Conservation (phyloP, 2,888 invertebrate species). For the Aphodius granarius region DNA sequence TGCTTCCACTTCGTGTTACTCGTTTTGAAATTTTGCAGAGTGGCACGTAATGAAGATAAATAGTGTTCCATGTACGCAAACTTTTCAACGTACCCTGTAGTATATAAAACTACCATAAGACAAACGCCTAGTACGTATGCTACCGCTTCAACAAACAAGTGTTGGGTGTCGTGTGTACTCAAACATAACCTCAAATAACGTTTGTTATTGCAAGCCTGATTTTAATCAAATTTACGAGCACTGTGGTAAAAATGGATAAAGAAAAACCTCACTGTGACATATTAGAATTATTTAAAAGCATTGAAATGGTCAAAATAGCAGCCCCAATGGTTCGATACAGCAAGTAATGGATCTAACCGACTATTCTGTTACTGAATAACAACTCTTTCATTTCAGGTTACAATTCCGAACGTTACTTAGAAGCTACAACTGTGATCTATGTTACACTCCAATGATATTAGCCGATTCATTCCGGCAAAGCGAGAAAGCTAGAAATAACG, state of each 20-base stretch:
- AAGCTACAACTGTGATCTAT: constrained; percentile 83
- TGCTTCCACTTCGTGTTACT: no score
- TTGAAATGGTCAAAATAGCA: constrained; percentile 72
- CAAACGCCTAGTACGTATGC: neutral
- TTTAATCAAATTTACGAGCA: neutral
- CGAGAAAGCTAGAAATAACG: constrained; percentile 78
- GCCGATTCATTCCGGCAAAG: constrained; percentile 93
- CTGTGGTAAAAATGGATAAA: constrained; percentile 1
- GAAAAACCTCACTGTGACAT: constrained; percentile 51
- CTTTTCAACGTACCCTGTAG: neutral
- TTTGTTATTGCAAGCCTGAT: neutral
- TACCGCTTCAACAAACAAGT: neutral
- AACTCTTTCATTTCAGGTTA: constrained; percentile 57
- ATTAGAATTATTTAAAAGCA: constrained; percentile 65
- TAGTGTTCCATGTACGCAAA: neutral
- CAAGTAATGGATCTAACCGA: constrained; percentile 57
- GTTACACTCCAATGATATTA: constrained; percentile 96
- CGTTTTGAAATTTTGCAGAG: no score
- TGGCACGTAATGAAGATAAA: no score
- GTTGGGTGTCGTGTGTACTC: neutral
- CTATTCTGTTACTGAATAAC: constrained; percentile 13
- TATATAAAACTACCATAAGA: neutral
- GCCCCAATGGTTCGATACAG: constrained; percentile 98
- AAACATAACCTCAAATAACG: neutral
- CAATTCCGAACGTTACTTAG: constrained; percentile 76